These are phyloP conservation scores for Otocyon megalotis DNA, from an alignment of 2,113 vertebrate genomes.

Conservation along the genomic window DNA sequence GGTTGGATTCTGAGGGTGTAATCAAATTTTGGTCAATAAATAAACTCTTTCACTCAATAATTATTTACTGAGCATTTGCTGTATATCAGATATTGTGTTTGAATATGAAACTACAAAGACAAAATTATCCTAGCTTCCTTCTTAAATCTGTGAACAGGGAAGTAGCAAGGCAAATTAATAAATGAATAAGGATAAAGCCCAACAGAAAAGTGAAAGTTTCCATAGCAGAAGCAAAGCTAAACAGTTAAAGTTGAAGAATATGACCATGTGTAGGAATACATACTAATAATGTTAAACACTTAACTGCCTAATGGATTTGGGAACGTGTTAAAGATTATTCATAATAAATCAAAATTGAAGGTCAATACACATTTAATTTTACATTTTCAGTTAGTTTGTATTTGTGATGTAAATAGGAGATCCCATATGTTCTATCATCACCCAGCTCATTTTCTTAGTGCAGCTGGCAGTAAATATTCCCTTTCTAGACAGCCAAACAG, in stretches of 20 bases:
- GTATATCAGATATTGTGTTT: neutral
- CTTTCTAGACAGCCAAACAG: conserved; percentile 1
- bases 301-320: neutral
- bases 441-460: neutral
- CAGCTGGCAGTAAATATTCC: conserved; percentile 1
- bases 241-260: neutral
- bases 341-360: conserved; percentile 47
- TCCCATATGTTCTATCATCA: conserved; percentile 6
- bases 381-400: conserved; percentile 63
- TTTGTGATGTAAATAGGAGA: conserved; percentile 64
- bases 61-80: neutral
- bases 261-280: neutral
- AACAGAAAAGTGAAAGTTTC: neutral
- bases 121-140: neutral
- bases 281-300: neutral
- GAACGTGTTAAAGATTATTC: neutral
- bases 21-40: neutral
- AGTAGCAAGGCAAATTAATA: neutral
- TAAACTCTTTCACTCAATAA: neutral
- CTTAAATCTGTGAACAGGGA: neutral
- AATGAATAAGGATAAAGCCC: neutral
- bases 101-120: neutral
- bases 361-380: conserved; percentile 31
- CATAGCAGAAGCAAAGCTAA: neutral
- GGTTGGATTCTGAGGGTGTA: neutral